Evolutionary conservation across 2,888 invertebrate genomes (phyloP), one percentile per base, ranked within the genome.

Genomic region (Tetheella fluctuosa): DNA sequence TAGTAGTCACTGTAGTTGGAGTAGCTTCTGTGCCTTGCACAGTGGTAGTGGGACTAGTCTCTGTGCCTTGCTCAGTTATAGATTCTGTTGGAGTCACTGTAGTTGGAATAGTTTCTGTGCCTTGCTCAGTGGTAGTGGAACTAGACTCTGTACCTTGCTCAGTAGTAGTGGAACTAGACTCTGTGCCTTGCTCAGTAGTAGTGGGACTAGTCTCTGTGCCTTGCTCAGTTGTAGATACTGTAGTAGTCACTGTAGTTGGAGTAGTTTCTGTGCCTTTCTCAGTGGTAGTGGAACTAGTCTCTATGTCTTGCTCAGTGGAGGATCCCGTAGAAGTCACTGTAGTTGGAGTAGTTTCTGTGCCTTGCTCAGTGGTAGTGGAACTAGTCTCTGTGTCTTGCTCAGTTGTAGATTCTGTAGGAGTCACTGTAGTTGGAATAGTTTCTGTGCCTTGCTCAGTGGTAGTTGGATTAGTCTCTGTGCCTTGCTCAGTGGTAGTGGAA

Each of bases 41-140:
- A 25, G 64, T 60, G 28, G 61, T 54, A 0, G 69, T 63, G 8
- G 62, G 23, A 13, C n/a, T n/a, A 1, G 15, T 20, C 12, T 62
- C 58, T 20, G 58, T 39, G 0, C 0, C n/a, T 39, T 39, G n/a
- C 1, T 39, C 39, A 39, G 39, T n/a, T 0, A 10, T 34, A 15
- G 37, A 48, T 48, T n/a, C 34, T 1, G 58, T 58, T 0, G 23
- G 2, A 13, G 17, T 25, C 10, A 54, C 56, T 13, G 61, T 56
- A 15, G 63, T 39, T n/a, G 39, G n/a, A 39, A 6, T n/a, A 39
- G 39, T n/a, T n/a, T 39, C 39, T n/a, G 39, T 39, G 4, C 1
- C 39, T 39, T 39, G 39, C n/a, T 39, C 39, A n/a, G 39, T 39
- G n/a, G 39, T n/a, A n/a, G 39, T 39, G 1, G 39, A n/a, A 39